Percentiles rank a stretch among this genome's conserved stretches.
These are phyloP conservation scores for Drosophila lacteicornis DNA, from an alignment of 1,140 invertebrate species.

Conservation along the genomic window DNA sequence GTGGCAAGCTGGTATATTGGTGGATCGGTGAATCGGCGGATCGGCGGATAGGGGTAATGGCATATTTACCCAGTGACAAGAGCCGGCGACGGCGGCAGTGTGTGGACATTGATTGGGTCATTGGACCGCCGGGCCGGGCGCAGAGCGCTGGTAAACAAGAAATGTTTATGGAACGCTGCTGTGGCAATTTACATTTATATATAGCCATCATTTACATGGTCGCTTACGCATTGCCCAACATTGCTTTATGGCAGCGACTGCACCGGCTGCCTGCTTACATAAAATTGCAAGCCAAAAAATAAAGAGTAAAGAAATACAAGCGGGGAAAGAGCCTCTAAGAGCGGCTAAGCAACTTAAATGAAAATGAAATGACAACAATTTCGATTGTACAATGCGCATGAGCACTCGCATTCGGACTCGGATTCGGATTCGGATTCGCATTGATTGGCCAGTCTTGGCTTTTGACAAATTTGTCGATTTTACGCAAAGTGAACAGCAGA, in stretches of 20 bases:
- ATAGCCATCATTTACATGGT: conserved; percentile 62
- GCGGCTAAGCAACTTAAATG: conserved; percentile 27
- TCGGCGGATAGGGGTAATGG: conserved; percentile 32
- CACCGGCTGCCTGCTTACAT: conserved; percentile 53
- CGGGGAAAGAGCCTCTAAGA: background rate
- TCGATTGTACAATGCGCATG: conserved; percentile 65
- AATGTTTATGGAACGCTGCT: conserved; percentile 56
- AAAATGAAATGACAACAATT: conserved; percentile 74
- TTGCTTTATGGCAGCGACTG: conserved; percentile 60
- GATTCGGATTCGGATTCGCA: conserved; percentile 40
- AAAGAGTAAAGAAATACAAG: background rate
- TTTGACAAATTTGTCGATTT: conserved; percentile 74
- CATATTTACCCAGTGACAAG: conserved; percentile 44
- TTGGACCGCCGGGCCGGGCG: conserved; percentile 29
- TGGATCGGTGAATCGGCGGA: background rate
- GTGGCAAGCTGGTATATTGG: conserved; percentile 3
- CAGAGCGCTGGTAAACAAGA: conserved; percentile 36
- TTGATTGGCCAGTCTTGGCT: conserved; percentile 51
- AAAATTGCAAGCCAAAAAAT: conserved; percentile 45
- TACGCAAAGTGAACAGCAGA: conserved; percentile 48
- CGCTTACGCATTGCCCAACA: conserved; percentile 60
- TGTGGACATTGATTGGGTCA: conserved; percentile 50
- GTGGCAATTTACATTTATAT: conserved; percentile 63
- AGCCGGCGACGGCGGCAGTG: background rate
- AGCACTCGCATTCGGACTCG: conserved; percentile 35